Conservation (phyloP, 2,888 invertebrate species). For the Dicyrtomina minuta region DNA sequence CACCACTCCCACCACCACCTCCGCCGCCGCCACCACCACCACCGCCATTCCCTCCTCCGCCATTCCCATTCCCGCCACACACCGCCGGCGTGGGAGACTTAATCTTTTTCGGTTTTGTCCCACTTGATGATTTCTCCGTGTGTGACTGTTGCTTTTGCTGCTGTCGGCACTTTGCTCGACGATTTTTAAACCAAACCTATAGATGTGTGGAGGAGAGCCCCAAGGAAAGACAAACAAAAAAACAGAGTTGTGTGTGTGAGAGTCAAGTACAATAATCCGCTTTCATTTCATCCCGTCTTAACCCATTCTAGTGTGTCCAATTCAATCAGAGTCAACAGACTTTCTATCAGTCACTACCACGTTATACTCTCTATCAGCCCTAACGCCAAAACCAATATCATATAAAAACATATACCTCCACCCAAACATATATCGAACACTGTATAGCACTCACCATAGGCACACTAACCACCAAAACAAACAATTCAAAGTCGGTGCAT, state of each 20-base stretch:
- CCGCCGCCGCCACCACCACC: slow-evolving; percentile 19
- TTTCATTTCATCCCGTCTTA: slow-evolving; percentile 4
- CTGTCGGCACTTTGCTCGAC: slow-evolving; percentile 70
- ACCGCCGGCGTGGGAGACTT: slow-evolving; percentile 40
- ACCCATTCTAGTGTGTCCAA: slow-evolving; percentile 7
- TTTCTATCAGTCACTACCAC: no score
- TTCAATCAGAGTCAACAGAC: slow-evolving; percentile 1
- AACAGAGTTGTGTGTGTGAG: not conserved
- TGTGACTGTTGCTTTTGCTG: slow-evolving; percentile 62
- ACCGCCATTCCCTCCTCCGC: slow-evolving; percentile 8
- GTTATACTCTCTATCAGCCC: no score
- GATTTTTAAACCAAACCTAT: slow-evolving; percentile 74
- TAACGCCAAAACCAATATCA: not conserved
- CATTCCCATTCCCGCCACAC: not conserved
- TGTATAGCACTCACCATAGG: no score
- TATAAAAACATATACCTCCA: not conserved
- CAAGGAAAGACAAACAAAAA: slow-evolving; percentile 12
- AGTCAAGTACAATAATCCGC: slow-evolving; percentile 1
- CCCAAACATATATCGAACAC: not conserved
- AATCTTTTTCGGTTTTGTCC: slow-evolving; percentile 47
- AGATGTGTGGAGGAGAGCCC: not conserved
- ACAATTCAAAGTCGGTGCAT: no score
- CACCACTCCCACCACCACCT: slow-evolving; percentile 12
- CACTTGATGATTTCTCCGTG: slow-evolving; percentile 49
- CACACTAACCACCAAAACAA: not conserved